Base-by-base conservation (phyloP, 2,113 vertebrate species). In the Pluvialis apricaria region DNA sequence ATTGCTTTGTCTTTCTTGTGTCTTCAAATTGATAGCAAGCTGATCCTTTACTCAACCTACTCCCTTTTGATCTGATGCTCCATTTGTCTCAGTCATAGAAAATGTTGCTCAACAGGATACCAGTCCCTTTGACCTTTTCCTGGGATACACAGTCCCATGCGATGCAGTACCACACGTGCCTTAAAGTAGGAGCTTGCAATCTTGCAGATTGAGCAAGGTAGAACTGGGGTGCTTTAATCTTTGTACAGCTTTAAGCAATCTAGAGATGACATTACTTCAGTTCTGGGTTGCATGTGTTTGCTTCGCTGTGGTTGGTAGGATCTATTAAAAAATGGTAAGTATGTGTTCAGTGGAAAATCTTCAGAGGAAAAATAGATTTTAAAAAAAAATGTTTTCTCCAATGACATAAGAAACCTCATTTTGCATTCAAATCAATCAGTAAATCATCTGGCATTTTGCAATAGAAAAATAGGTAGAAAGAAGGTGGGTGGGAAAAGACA, bases 61-160 rank as follows among this genome's bases (percentile, higher is more conserved):
- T 96, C 86, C 60, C 88, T 96, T 96, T 90, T 96, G 94, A 97
- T 97, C 97, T 93, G 94, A 87, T 97, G 94, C 62, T 97, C 3
- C 94, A 88, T 96, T 96, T 86, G 89, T 94, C 95, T 97, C 96
- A 96, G 93, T 65, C 97, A 60, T 25, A 90, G 96, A 97, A 97
- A 97, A 97, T 97, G 96, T 97, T 97, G 96, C 97, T 66, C 78
- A 96, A 92, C 97, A 92, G 95, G 97, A 96, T 96, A 92, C 90
- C 94, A 90, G 89, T 71, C 85, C 86, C 97, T 97, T 94, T 97
- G 93, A 95, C 97, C 96, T 97, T 94, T 92, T 92, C 96, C 92
- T 92, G 96, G 94, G 96, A 95, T 93, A 21, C 78, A 15, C 31
- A 18, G 85, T 65, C 90, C 96, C 96, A 81, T 71, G 86, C 29